A percentile compares a stretch with the other conserved stretches of the same genome.
Evolutionary conservation across 2,888 invertebrate species (phyloP).

Genomic region (Cosmia pyralina): DNA sequence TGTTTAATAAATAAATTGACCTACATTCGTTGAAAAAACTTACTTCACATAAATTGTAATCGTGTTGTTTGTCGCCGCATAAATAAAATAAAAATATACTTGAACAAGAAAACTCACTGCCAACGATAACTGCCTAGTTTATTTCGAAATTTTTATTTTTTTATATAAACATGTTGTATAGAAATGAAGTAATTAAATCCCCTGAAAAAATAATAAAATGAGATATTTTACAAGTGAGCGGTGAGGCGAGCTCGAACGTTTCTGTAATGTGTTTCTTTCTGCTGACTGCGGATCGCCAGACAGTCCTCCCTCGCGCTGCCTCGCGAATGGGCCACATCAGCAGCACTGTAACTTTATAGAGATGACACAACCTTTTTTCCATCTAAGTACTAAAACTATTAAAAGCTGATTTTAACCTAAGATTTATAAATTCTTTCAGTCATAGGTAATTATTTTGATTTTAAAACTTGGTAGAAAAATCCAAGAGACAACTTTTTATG

Average conservation of each 20-base stretch:
- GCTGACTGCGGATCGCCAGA: constrained; percentile 87
- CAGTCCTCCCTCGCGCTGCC: constrained; percentile 83
- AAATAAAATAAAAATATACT: constrained; percentile 32
- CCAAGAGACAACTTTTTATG: not conserved
- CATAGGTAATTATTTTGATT: not conserved
- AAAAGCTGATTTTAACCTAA: too few species aligned
- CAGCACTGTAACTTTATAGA: constrained; percentile 77
- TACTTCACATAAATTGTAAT: constrained; percentile 28
- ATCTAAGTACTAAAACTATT: too few species aligned
- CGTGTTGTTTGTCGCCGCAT: constrained; percentile 15
- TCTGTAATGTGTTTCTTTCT: constrained; percentile 87
- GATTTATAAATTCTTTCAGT: too few species aligned
- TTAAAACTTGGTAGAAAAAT: not conserved
- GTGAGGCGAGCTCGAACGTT: constrained; percentile 65
- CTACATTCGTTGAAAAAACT: constrained; percentile 34
- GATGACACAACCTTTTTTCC: constrained; percentile 62
- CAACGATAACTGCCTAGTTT: constrained; percentile 21
- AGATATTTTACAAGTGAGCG: constrained; percentile 58
- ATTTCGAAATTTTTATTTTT: not conserved
- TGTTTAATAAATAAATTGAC: constrained; percentile 51
- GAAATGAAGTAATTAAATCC: constrained; percentile 53
- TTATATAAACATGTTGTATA: not conserved
- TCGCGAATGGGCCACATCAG: constrained; percentile 87
- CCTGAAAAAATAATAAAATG: constrained; percentile 56
- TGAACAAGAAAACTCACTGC: constrained; percentile 35